phyloP scores from a whole-genome alignment of 2,113 vertebrate genomes.

The Hyperopisus bebe region DNA sequence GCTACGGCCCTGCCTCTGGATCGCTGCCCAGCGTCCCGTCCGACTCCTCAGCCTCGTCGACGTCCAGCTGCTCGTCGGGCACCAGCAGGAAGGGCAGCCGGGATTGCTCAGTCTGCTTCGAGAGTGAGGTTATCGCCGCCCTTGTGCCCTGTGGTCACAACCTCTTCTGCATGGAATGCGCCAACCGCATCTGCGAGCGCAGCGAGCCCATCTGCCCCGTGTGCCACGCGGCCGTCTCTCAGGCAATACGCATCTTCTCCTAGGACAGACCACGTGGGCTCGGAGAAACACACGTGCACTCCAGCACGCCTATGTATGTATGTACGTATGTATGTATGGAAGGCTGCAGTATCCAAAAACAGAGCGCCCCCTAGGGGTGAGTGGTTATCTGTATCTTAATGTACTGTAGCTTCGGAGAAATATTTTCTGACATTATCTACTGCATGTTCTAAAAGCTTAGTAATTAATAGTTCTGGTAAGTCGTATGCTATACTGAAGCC shows the following conservation, averaged over 20 bases:
- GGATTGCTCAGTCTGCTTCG: constrained; percentile 86
- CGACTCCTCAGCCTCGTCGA: constrained; percentile 69
- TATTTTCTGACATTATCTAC: constrained; percentile 61
- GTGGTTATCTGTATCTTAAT: constrained; percentile 46
- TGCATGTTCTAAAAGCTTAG: constrained; percentile 88
- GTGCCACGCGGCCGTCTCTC: constrained; percentile 83
- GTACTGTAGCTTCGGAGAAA: constrained; percentile 65
- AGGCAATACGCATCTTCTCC: constrained; percentile 93
- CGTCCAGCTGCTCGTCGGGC: constrained; percentile 76
- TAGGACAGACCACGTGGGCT: constrained; percentile 39
- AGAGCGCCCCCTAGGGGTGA: constrained; percentile 52
- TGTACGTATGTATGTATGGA: constrained; percentile 46
- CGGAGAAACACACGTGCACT: not conserved
- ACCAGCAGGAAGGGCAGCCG: constrained; percentile 84
- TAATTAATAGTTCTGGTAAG: constrained; percentile 76
- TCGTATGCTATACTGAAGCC: constrained; percentile 75
- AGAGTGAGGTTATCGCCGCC: constrained; percentile 89
- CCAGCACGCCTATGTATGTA: constrained; percentile 39
- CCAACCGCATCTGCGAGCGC: constrained; percentile 82
- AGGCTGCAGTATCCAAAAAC: constrained; percentile 67
- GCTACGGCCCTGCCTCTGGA: constrained; percentile 36
- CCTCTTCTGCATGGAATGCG: constrained; percentile 89
- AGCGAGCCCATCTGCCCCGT: constrained; percentile 82
- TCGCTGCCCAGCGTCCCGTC: constrained; percentile 62
- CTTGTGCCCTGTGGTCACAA: constrained; percentile 87